A percentile compares a stretch with the other conserved stretches of the same genome.
Conservation (phyloP, 2,113 vertebrate species). For the Myiopsitta monachus region DNA sequence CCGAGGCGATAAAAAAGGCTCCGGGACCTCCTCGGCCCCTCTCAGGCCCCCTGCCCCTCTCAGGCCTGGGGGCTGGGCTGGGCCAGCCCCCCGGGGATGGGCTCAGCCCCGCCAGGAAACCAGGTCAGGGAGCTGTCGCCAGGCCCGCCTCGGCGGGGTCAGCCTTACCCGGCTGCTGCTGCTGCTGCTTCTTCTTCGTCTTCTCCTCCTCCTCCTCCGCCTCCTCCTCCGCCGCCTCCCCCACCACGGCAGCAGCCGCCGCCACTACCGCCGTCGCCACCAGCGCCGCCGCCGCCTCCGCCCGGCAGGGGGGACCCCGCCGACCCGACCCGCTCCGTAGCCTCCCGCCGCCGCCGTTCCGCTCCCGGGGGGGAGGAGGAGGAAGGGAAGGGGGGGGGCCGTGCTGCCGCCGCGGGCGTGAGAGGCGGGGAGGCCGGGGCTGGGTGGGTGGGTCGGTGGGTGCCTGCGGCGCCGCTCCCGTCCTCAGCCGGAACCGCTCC, state of each 20-base stretch:
- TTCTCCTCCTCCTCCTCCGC: not conserved
- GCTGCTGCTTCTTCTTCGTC: not conserved
- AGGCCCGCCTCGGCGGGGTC: conserved; percentile 19
- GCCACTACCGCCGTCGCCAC: conserved; percentile 35
- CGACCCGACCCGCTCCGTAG: conserved; percentile 57
- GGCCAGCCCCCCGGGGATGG: not conserved
- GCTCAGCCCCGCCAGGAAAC: not conserved
- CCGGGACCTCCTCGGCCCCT: not conserved
- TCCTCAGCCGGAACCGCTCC: conserved; percentile 52
- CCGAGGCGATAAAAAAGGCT: not conserved
- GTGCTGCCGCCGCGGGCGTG: conserved; percentile 69
- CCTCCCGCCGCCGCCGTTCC: conserved; percentile 81
- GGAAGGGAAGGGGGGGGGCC: not conserved
- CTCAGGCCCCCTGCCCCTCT: not conserved
- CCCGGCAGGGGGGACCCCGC: conserved; percentile 72
- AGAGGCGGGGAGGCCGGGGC: conserved; percentile 38
- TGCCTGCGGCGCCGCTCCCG: conserved; percentile 61
- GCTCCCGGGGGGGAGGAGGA: conserved; percentile 59
- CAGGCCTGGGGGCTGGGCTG: not conserved
- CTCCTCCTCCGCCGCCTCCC: conserved; percentile 42
- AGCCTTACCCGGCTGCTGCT: conserved; percentile 52
- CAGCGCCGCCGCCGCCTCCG: conserved; percentile 55
- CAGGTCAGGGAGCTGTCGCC: not conserved
- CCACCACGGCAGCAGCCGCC: conserved; percentile 33
- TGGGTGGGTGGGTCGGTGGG: not conserved